Base-by-base conservation (phyloP, 2,888 invertebrate species). In the Sminthurinus aureus region DNA sequence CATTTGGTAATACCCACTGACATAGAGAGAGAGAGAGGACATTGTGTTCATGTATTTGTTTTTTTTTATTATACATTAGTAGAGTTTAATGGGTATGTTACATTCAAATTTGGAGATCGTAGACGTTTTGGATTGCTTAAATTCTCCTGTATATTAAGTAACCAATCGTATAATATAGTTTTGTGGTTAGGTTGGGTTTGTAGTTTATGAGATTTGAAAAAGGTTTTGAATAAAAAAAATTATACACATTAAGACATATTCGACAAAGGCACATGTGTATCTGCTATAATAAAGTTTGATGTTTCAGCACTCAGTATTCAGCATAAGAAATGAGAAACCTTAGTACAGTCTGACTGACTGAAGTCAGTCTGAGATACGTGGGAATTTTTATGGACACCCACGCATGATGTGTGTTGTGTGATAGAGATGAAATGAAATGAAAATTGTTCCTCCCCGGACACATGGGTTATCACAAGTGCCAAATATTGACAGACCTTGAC, bases 401-500 rank as follows among this genome's bases (percentile, higher is more conserved):
- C 58, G 58, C 58, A 38, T 58, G 1, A 9, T 58, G 58, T 58
- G 58, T 58, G 1, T 0, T 58, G 58, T 58, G 58, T 58, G 38
- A 38, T 38, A 38, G 38, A 38, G 38, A 38, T 38, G 38, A 38
- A 38, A 38, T 38, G 38, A 38, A 58, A 18, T 58, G 15, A 58
- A 58, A 58, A 15, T 58, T 58, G 81, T 73, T 73, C 74, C 64
- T 74, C 81, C 81, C 74, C 73, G 75, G 81, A 73, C 64, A 74
- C 74, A 81, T 81, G 81, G 81, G 81, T 52, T 51, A 51, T 64
- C 74, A 64, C 81, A 81, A 81, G 81, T 74, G 81, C 81, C 81
- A 81, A 81, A 81, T 81, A 81, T 81, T 81, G 81, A 81, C 81
- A 81, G 81, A 81, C 81, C 81, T 81, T 81, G 81, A 74, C 81